A percentile compares a stretch with the other conserved stretches of the same genome.
phyloP scores from a whole-genome alignment of 2,888 invertebrate species.

The Aleiodes testaceus region DNA sequence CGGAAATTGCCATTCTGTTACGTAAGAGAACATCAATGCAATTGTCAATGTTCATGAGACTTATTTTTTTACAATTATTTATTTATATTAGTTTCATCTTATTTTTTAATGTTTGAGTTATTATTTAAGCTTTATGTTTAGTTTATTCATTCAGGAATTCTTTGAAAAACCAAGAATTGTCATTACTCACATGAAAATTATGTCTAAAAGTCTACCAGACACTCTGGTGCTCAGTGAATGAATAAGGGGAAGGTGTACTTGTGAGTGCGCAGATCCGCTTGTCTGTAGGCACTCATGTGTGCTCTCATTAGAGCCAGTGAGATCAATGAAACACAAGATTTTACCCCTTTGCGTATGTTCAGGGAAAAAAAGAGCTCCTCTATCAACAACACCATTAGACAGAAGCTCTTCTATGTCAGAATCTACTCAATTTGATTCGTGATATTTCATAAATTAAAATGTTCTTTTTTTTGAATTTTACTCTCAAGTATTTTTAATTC shows the following conservation, averaged over 20 bases:
- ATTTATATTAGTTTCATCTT: not conserved
- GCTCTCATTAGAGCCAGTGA: constrained; percentile 63
- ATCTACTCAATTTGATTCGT: not conserved
- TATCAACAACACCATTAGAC: constrained; percentile 16
- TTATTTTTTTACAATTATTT: not conserved
- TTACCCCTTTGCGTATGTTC: constrained; percentile 42
- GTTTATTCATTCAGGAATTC: not conserved
- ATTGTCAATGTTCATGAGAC: not conserved
- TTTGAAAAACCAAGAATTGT: constrained; percentile 16
- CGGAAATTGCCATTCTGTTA: constrained; percentile 28
- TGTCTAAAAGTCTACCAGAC: constrained; percentile 46
- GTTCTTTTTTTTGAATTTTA: too few species aligned
- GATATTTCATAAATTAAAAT: not conserved
- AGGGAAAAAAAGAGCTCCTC: not conserved
- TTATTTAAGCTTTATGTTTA: not conserved
- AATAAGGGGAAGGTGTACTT: constrained; percentile 49
- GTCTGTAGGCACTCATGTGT: constrained; percentile 60
- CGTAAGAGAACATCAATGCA: constrained; percentile 17
- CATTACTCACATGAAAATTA: constrained; percentile 6
- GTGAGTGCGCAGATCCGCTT: constrained; percentile 59
- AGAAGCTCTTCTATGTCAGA: not conserved
- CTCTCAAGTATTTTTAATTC: too few species aligned
- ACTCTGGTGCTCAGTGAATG: constrained; percentile 45
- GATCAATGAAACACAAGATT: constrained; percentile 64
- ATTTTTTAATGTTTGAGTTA: too few species aligned